A percentile compares a stretch with the other conserved stretches of the same genome.
phyloP scores from a whole-genome alignment of 2,888 invertebrate species.

The Lasioglossum malachurum region DNA sequence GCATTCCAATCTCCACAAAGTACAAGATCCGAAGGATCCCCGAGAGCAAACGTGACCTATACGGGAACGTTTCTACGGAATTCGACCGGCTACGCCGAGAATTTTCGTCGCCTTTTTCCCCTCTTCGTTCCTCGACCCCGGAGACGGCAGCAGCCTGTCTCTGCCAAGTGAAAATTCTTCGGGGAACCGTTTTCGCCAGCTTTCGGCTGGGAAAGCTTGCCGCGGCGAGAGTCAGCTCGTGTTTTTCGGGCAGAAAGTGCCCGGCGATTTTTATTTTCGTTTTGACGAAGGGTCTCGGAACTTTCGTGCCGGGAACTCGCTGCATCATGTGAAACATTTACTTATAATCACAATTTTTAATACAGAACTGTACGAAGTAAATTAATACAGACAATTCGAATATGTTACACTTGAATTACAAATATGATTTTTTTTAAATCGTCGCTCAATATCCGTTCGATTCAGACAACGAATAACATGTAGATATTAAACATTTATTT shows the following conservation, averaged over 20 bases:
- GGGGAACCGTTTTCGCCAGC: conserved; percentile 15
- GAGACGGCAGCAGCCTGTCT: background rate
- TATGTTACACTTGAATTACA: too few species aligned
- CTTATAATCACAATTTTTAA: too few species aligned
- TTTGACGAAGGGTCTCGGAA: background rate
- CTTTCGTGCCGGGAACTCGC: background rate
- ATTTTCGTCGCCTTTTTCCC: conserved; percentile 26
- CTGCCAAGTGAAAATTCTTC: conserved; percentile 42
- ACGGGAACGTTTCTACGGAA: conserved; percentile 49
- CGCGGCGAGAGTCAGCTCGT: background rate
- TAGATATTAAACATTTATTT: background rate
- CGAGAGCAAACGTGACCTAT: conserved; percentile 56
- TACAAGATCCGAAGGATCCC: conserved; percentile 62
- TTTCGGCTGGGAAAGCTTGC: background rate
- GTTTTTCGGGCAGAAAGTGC: background rate
- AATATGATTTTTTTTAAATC: too few species aligned
- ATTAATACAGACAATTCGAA: too few species aligned
- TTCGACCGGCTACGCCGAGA: conserved; percentile 32
- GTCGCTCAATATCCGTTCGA: too few species aligned
- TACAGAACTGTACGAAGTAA: too few species aligned
- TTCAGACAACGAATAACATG: too few species aligned
- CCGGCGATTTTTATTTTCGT: background rate
- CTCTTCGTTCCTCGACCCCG: background rate
- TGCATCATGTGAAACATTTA: background rate
- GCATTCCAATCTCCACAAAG: conserved; percentile 72